Percentiles rank a stretch among this genome's conserved stretches.
phyloP scores from a whole-genome alignment of 2,888 invertebrate species.

The Mimachlamys varia region DNA sequence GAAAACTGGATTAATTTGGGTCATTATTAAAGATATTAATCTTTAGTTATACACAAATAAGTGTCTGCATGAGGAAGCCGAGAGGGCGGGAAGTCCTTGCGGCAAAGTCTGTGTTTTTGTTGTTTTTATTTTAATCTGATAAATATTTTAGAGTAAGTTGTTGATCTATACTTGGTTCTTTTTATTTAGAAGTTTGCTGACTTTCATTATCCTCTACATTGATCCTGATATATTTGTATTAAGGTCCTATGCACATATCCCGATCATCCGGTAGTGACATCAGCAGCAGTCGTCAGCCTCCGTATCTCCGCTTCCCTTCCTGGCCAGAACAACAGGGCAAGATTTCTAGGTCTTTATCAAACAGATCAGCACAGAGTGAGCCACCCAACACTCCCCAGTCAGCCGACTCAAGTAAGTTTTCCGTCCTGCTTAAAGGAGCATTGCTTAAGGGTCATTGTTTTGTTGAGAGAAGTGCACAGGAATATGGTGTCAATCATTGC shows the following conservation, averaged over 20 bases:
- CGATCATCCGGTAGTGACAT: constrained; percentile 52
- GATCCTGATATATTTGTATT: not conserved
- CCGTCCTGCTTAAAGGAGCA: not conserved
- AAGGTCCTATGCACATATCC: constrained; percentile 51
- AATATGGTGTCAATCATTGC: not conserved
- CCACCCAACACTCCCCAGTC: constrained; percentile 45
- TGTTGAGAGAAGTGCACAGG: not conserved
- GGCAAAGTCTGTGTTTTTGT: no score
- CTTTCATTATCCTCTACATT: not conserved
- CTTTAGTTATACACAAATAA: no score
- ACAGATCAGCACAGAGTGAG: constrained; percentile 51
- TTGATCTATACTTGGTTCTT: no score
- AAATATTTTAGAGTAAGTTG: no score
- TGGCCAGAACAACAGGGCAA: constrained; percentile 59
- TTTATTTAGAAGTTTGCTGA: no score
- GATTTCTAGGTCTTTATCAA: constrained; percentile 52
- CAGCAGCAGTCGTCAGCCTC: constrained; percentile 46
- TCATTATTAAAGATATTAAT: no score
- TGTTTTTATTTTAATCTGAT: no score
- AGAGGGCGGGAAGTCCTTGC: no score
- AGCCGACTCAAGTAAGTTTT: not conserved
- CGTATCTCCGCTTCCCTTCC: constrained; percentile 55
- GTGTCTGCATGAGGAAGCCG: no score
- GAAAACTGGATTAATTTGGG: no score
- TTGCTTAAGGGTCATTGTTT: not conserved